phyloP scores from a whole-genome alignment of 2,113 vertebrate genomes.

The Accipiter cooperii region DNA sequence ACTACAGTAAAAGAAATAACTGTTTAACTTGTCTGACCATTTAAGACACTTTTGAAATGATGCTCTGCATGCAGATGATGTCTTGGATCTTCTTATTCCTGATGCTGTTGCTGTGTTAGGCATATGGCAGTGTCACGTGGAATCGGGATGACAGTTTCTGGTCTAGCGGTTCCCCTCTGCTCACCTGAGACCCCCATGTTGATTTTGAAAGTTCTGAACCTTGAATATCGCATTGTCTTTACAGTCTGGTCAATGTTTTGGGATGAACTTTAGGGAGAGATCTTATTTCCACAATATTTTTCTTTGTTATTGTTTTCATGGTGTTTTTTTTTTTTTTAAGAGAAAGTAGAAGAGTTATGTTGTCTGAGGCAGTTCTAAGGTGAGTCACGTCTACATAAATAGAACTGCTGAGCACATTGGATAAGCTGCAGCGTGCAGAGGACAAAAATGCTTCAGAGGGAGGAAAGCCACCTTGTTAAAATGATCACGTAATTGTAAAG shows the following conservation, averaged over 20 bases:
- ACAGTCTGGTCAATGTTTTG: fast-evolving
- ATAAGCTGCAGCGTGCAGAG: background rate
- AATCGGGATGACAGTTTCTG: background rate
- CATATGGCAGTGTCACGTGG: background rate
- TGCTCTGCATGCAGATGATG: background rate
- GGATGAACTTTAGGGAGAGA: background rate
- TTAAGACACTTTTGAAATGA: background rate
- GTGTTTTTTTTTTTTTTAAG: background rate
- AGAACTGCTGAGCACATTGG: background rate
- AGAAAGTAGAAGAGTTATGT: background rate
- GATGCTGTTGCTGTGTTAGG: background rate
- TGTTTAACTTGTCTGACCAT: background rate
- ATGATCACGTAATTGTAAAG: background rate
- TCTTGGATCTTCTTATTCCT: background rate
- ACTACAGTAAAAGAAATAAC: background rate
- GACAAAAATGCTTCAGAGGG: background rate
- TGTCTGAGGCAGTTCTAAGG: background rate
- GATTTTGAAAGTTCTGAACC: background rate
- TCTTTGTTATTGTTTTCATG: background rate
- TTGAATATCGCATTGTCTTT: fast-evolving
- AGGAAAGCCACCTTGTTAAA: background rate
- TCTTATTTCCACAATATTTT: background rate
- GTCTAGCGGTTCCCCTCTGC: background rate
- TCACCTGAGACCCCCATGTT: fast-evolving
- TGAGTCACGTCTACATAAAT: background rate